Percentiles rank a stretch among this genome's conserved stretches.
phyloP scores from a whole-genome alignment of 1,140 invertebrate species.

The Arctopsyche grandis region DNA sequence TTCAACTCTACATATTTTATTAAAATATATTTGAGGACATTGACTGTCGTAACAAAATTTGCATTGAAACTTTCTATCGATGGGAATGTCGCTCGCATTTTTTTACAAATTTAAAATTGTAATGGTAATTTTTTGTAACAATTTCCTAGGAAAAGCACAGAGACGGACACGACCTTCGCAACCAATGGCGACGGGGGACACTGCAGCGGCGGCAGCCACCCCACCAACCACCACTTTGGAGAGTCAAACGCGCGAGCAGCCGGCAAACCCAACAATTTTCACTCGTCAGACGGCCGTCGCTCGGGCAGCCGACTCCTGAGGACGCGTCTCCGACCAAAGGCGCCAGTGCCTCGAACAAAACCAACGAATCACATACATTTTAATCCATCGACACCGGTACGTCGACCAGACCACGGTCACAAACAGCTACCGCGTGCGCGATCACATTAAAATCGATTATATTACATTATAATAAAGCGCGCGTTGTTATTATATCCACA shows the following conservation, averaged over 20 bases:
- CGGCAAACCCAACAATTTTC: constrained; percentile 42
- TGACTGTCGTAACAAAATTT: too few relatives aligned
- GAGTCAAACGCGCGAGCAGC: constrained; percentile 17
- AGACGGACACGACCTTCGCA: constrained; percentile 16
- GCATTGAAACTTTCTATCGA: too few relatives aligned
- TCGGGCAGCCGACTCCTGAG: constrained; percentile 43
- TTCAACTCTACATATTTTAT: too few relatives aligned
- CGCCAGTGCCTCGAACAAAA: constrained; percentile 21
- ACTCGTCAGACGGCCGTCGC: constrained; percentile 50
- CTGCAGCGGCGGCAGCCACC: neutral
- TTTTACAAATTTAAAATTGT: too few relatives aligned
- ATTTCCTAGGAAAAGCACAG: too few relatives aligned
- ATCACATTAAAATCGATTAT: neutral
- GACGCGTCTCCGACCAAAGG: constrained; percentile 7
- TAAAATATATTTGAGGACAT: too few relatives aligned
- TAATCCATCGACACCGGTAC: constrained; percentile 18
- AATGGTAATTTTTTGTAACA: too few relatives aligned
- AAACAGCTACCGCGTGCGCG: neutral
- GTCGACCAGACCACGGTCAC: neutral
- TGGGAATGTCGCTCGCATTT: too few relatives aligned
- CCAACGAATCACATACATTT: neutral
- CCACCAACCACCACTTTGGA: constrained; percentile 2
- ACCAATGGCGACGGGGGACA: too few relatives aligned
- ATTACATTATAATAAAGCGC: too few relatives aligned
- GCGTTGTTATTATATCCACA: neutral